A percentile compares a stretch with the other conserved stretches of the same genome.
Evolutionary conservation across 2,888 invertebrate species (phyloP).

Genomic region (Polymixis lichenea): DNA sequence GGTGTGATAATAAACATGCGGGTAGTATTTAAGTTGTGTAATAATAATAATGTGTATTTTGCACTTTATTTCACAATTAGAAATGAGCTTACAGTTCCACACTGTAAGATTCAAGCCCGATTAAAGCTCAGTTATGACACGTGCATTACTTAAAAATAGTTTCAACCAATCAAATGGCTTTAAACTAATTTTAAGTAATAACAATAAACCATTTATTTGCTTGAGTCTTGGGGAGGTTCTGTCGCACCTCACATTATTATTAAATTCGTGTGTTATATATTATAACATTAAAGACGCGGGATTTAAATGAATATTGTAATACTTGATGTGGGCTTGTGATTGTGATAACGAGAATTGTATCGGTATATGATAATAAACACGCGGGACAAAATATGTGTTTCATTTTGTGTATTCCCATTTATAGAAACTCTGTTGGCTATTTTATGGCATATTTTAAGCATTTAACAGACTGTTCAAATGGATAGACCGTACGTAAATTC

Average conservation of each 20-base stretch:
- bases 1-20: not conserved
- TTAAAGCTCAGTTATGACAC: not conserved
- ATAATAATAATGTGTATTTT: not conserved
- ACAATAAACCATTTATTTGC: no score
- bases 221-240: not conserved
- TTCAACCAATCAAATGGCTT: not conserved
- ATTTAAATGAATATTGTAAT: not conserved
- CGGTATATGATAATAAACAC: slow-evolving; percentile 19
- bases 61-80: not conserved
- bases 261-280: not conserved
- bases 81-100: not conserved
- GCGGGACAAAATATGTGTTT: slow-evolving; percentile 19
- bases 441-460: not conserved
- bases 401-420: not conserved
- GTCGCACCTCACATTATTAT: not conserved
- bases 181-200: not conserved
- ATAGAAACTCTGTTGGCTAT: not conserved
- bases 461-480: not conserved
- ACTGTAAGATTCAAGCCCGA: not conserved
- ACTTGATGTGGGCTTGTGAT: not conserved
- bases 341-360: slow-evolving; percentile 4
- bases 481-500: not conserved
- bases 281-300: slow-evolving; percentile 2
- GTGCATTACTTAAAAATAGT: not conserved
- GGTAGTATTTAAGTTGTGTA: not conserved